Conservation (phyloP, 1,140 invertebrate species). For the Drosophila miranda region DNA sequence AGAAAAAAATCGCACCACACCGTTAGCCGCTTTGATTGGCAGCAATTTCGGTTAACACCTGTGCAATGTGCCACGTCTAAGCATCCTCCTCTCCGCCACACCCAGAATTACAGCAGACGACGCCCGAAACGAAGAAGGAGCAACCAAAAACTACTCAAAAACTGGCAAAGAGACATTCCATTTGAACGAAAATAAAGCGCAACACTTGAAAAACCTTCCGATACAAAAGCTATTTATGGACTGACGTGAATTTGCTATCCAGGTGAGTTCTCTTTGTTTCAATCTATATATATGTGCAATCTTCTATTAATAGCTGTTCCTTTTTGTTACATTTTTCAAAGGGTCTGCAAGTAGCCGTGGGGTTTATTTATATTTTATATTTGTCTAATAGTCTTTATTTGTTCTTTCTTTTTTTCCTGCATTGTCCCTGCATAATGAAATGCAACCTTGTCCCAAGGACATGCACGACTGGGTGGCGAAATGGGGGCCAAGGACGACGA, state of each 20-base stretch:
- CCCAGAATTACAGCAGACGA: background rate
- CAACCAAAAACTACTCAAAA: background rate
- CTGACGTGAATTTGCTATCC: too few species aligned
- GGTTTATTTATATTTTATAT: background rate
- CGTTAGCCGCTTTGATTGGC: slow-evolving; percentile 10
- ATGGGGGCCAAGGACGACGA: slow-evolving; percentile 45
- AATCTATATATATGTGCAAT: too few species aligned
- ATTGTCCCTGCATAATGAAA: slow-evolving; percentile 45
- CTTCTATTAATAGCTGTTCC: too few species aligned
- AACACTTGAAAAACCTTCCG: slow-evolving; percentile 7
- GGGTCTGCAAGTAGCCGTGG: too few species aligned
- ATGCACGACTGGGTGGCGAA: slow-evolving; percentile 6
- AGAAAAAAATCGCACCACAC: slow-evolving; percentile 9
- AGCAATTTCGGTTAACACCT: slow-evolving; percentile 35
- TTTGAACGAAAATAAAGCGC: slow-evolving; percentile 20
- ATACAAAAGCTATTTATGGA: background rate
- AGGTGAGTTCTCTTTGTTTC: too few species aligned
- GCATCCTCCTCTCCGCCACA: slow-evolving; percentile 12
- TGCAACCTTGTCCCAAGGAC: slow-evolving; percentile 43
- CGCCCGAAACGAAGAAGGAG: slow-evolving; percentile 6
- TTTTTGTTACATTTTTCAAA: too few species aligned
- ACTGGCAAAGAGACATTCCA: slow-evolving; percentile 2
- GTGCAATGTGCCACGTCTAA: slow-evolving; percentile 35
- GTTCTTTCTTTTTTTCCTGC: slow-evolving; percentile 21
- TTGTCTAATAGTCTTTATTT: background rate